Conservation (phyloP, 2,888 invertebrate genomes). For the Unio pictorum region DNA sequence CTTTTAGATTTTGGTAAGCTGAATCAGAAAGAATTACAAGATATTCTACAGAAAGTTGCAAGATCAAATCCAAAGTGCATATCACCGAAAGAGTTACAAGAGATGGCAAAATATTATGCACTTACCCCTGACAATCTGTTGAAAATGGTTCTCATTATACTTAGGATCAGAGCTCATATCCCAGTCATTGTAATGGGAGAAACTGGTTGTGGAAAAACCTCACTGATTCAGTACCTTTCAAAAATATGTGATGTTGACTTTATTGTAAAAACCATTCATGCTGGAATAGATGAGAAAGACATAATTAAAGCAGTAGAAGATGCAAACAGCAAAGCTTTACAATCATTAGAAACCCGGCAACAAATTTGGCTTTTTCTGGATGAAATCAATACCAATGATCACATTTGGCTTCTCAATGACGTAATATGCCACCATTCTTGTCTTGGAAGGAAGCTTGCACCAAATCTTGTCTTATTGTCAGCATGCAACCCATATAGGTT, state of each 20-base stretch:
- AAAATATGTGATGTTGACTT: conserved; percentile 37
- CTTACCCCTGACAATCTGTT: conserved; percentile 52
- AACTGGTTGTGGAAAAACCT: conserved; percentile 59
- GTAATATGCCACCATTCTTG: conserved; percentile 40
- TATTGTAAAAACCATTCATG: conserved; percentile 47
- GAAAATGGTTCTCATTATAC: conserved; percentile 48
- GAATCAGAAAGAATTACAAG: conserved; percentile 24
- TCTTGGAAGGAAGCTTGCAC: conserved; percentile 28
- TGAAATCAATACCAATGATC: conserved; percentile 53
- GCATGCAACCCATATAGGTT: conserved; percentile 55
- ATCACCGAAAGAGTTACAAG: conserved; percentile 1
- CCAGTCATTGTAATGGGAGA: conserved; percentile 58
- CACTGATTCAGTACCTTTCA: conserved; percentile 45
- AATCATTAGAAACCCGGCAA: too few species aligned
- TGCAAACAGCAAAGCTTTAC: conserved; percentile 20
- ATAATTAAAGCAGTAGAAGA: conserved; percentile 22
- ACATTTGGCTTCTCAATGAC: conserved; percentile 40
- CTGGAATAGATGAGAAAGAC: conserved; percentile 31
- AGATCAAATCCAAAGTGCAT: conserved; percentile 19
- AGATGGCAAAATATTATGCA: conserved; percentile 34
- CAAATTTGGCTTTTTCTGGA: conserved; percentile 48
- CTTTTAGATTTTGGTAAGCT: conserved; percentile 21
- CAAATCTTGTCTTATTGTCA: conserved; percentile 43
- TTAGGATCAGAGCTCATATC: conserved; percentile 37
- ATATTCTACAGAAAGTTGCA: conserved; percentile 26